These are phyloP conservation scores for Cerastis rubricosa DNA, from an alignment of 2,888 invertebrate genomes.

Conservation along the genomic window DNA sequence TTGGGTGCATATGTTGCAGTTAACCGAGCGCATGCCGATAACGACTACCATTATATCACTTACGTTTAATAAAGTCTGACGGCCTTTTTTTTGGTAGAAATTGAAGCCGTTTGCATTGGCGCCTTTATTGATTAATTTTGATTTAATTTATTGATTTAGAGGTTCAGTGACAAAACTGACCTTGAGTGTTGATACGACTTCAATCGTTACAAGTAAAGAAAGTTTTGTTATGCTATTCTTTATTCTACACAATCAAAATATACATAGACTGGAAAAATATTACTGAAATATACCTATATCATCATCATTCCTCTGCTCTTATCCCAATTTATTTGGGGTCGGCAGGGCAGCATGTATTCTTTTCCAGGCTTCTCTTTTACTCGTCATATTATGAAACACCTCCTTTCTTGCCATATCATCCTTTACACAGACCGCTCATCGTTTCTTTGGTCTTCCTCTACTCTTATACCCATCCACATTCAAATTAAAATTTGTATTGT, in stretches of 20 bases:
- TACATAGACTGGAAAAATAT: too few relatives aligned
- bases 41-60: conserved; percentile 64
- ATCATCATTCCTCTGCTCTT: not conserved
- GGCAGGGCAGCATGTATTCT: not conserved
- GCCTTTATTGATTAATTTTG: not conserved
- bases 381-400: not conserved
- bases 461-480: not conserved
- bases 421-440: too few relatives aligned
- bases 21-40: conserved; percentile 62
- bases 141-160: too few relatives aligned
- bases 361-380: not conserved
- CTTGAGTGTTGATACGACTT: not conserved
- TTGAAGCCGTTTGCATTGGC: not conserved
- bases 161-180: too few relatives aligned
- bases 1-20: conserved; percentile 65
- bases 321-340: not conserved
- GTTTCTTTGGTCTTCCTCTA: too few relatives aligned
- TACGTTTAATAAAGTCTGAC: conserved; percentile 63
- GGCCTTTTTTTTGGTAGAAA: conserved; percentile 39
- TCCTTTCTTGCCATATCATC: too few relatives aligned
- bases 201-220: not conserved
- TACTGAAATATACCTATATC: not conserved
- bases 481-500: not conserved
- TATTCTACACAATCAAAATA: not conserved
- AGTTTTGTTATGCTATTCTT: not conserved